Evolutionary conservation across 2,797 vertebrate genomes (phyloP).

Genomic region (Rhodeus uyekii): DNA sequence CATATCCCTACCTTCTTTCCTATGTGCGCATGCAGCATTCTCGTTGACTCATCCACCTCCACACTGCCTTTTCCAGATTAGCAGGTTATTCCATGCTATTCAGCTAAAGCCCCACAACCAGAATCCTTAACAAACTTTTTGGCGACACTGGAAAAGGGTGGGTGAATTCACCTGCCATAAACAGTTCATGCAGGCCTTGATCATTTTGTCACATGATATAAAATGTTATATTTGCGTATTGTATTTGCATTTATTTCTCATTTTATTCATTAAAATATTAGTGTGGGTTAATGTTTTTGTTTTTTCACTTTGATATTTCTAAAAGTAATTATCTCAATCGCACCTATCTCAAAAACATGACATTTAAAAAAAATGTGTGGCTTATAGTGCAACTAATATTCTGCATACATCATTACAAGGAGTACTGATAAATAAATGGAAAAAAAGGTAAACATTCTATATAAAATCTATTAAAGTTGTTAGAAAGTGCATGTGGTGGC

Average conservation of each 20-base stretch:
- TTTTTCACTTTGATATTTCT: not conserved
- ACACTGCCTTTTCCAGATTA: conserved; percentile 21
- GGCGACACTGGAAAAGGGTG: not conserved
- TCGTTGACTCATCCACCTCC: conserved; percentile 41
- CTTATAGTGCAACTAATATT: not conserved
- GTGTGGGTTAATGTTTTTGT: fast-evolving
- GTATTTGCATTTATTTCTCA: not conserved
- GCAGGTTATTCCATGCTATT: conserved; percentile 11
- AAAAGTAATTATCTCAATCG: not conserved
- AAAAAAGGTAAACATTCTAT: not conserved
- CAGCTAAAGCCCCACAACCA: not conserved
- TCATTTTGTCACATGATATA: not conserved
- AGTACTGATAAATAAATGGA: not conserved
- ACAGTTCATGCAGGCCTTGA: not conserved
- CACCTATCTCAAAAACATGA: not conserved
- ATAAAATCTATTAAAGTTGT: not conserved
- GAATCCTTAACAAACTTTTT: not conserved
- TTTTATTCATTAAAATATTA: not conserved
- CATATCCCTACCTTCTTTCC: conserved; percentile 36
- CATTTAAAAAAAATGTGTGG: not conserved
- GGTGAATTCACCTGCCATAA: too few relatives aligned
- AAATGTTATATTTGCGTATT: not conserved
- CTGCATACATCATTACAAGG: not conserved
- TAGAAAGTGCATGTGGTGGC: too few relatives aligned
- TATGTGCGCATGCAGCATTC: conserved; percentile 11